A percentile compares a stretch with the other conserved stretches of the same genome.
Evolutionary conservation across 2,113 vertebrate genomes (phyloP).

Genomic region (Rostratula benghalensis): DNA sequence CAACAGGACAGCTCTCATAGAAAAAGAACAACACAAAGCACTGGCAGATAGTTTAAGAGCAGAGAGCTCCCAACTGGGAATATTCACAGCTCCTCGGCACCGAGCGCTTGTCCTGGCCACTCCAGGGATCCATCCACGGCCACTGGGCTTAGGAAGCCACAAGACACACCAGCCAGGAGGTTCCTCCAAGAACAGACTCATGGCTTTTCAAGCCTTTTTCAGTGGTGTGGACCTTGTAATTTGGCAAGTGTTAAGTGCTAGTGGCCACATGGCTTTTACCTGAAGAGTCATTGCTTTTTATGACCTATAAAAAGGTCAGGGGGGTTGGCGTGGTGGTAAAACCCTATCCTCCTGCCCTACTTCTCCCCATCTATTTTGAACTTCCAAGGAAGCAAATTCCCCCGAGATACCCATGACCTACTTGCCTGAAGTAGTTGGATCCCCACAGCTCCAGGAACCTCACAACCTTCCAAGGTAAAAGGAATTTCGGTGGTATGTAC

Average conservation of each 20-base stretch:
- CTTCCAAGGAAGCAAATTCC: not conserved
- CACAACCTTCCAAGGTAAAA: not conserved
- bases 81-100: not conserved
- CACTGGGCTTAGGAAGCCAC: not conserved
- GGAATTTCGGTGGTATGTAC: not conserved
- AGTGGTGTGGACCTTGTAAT: fast-evolving
- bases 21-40: conserved; percentile 35
- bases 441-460: not conserved
- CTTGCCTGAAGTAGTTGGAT: not conserved
- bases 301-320: fast-evolving
- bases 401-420: not conserved
- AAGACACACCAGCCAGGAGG: not conserved
- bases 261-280: not conserved
- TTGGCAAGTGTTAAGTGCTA: not conserved
- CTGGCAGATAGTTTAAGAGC: conserved; percentile 3
- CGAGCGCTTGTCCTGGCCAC: not conserved
- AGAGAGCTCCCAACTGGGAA: not conserved
- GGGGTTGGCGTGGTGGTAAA: not conserved
- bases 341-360: not conserved
- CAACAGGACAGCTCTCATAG: conserved; percentile 62
- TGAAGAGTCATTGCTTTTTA: not conserved
- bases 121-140: fast-evolving
- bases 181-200: not conserved
- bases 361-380: not conserved
- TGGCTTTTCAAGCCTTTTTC: not conserved